These are phyloP conservation scores for Monomorium pharaonis DNA, from an alignment of 1,140 invertebrate genomes.

Conservation along the genomic window DNA sequence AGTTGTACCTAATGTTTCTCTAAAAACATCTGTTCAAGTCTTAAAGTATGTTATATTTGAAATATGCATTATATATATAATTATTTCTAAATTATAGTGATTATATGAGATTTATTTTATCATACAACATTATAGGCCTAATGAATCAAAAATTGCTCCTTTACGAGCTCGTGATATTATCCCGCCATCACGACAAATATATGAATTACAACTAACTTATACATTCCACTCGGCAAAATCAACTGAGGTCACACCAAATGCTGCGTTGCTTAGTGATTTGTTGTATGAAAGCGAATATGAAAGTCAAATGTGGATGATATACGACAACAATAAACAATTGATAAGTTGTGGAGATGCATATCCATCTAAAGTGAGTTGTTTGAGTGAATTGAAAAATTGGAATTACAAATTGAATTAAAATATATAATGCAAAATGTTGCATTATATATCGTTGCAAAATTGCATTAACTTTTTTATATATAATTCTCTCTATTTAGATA, in stretches of 20 bases:
- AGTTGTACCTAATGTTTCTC: conserved; percentile 89
- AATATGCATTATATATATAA: background rate
- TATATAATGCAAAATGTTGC: background rate
- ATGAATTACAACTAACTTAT: conserved; percentile 95
- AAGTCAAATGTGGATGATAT: conserved; percentile 98
- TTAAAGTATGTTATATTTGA: conserved; percentile 86
- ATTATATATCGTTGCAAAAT: background rate
- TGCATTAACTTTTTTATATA: conserved; percentile 19
- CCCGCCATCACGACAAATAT: conserved; percentile 94
- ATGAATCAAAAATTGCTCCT: conserved; percentile 91
- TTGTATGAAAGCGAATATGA: conserved; percentile 98
- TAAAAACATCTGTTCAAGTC: conserved; percentile 93
- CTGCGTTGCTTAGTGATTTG: conserved; percentile 92
- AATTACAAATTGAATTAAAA: background rate
- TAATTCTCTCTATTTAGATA: no score
- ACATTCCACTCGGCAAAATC: conserved; percentile 93
- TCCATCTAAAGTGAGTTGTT: conserved; percentile 89
- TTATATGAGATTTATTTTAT: background rate
- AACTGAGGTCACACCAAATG: conserved; percentile 93
- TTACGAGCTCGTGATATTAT: conserved; percentile 93
- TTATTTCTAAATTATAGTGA: background rate
- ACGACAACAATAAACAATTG: conserved; percentile 96
- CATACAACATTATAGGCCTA: conserved; percentile 87
- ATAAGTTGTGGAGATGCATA: conserved; percentile 95
- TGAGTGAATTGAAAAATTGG: no score